Conservation (phyloP, 2,113 vertebrate genomes). For the Eudorcas thomsonii region DNA sequence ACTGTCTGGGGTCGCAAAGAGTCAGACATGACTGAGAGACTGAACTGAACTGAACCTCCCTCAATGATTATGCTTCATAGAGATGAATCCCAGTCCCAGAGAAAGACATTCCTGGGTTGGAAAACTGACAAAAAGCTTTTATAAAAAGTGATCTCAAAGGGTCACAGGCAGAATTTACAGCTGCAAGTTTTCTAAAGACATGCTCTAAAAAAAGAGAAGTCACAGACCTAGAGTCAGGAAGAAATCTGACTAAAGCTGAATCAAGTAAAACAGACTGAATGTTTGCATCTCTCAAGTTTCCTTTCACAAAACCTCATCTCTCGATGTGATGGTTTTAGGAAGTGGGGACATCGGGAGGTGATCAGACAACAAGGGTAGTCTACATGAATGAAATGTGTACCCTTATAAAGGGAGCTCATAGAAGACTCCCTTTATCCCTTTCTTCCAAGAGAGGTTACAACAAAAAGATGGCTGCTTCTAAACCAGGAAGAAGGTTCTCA, state of each 20-base stretch:
- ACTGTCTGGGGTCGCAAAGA: not conserved
- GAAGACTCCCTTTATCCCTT: not conserved
- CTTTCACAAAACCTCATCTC: not conserved
- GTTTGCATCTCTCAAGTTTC: not conserved
- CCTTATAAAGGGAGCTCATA: not conserved
- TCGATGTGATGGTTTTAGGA: not conserved
- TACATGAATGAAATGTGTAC: not conserved
- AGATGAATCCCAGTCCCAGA: not conserved
- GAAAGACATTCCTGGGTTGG: not conserved
- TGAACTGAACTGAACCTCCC: not conserved
- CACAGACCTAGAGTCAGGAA: not conserved
- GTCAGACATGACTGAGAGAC: too few species aligned
- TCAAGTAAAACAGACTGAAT: not conserved
- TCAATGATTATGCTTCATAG: not conserved
- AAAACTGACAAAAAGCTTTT: not conserved
- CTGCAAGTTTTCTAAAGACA: not conserved
- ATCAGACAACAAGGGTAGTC: not conserved
- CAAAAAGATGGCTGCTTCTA: not conserved
- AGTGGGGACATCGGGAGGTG: not conserved
- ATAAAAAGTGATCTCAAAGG: not conserved
- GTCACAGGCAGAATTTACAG: not conserved
- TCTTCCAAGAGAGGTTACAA: not conserved
- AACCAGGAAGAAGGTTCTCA: not conserved
- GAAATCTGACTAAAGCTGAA: not conserved
- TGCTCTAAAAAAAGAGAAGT: not conserved